These are phyloP conservation scores for Tenebrosternarchus preto DNA, from an alignment of 2,113 vertebrate genomes.

Conservation along the genomic window DNA sequence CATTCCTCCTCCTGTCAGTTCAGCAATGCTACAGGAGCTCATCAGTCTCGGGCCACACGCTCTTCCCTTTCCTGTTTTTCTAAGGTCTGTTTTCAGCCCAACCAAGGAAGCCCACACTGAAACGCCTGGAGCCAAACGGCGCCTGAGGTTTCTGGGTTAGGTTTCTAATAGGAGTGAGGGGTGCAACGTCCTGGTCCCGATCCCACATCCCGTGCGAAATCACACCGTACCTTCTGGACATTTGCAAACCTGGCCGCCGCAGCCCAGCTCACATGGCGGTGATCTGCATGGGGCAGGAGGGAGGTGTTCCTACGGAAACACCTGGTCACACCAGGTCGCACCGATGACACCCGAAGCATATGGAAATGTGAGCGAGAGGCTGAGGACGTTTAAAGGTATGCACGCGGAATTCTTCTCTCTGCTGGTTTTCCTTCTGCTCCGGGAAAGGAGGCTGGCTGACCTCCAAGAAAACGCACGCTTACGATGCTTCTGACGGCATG, in stretches of 20 bases:
- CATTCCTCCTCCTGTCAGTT: constrained; percentile 38
- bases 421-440: background rate
- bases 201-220: too few relatives aligned
- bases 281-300: background rate
- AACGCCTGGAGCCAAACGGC: background rate
- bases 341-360: background rate
- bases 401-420: background rate
- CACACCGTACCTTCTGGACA: too few relatives aligned
- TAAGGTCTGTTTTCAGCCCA: constrained; percentile 30
- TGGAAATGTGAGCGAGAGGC: background rate
- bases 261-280: background rate
- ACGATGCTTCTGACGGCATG: background rate
- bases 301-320: background rate
- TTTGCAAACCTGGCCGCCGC: background rate
- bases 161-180: background rate
- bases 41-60: constrained; percentile 37
- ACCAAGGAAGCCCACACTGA: background rate
- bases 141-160: constrained; percentile 40
- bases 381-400: background rate
- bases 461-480: background rate
- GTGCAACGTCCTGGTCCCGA: background rate
- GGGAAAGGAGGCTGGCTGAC: background rate
- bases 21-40: constrained; percentile 24
- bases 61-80: constrained; percentile 29
- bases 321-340: background rate